Conservation (phyloP, 2,797 vertebrate species). For the Micrastur ruficollis region DNA sequence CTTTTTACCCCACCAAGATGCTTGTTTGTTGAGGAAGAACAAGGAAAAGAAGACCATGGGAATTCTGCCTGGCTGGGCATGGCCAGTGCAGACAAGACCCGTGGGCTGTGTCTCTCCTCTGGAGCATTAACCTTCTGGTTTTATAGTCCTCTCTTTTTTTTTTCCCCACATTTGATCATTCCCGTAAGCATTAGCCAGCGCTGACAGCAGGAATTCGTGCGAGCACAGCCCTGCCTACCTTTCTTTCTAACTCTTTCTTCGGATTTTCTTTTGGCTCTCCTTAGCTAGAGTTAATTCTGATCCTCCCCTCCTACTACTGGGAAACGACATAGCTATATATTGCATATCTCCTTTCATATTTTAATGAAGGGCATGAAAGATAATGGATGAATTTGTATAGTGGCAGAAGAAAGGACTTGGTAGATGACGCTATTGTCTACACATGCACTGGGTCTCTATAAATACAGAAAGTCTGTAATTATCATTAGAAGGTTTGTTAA, state of each 20-base stretch:
- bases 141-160: neutral
- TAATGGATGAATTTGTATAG: slow-evolving; percentile 21
- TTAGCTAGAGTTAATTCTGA: slow-evolving; percentile 1
- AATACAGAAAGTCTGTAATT: slow-evolving; percentile 65
- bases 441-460: neutral
- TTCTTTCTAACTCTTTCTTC: neutral
- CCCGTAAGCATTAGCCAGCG: neutral
- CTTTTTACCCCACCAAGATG: neutral
- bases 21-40: neutral
- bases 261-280: neutral
- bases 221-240: neutral
- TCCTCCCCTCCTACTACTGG: neutral
- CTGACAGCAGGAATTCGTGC: neutral
- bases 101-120: neutral
- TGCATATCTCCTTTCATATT: slow-evolving; percentile 35
- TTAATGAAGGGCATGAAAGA: slow-evolving; percentile 16
- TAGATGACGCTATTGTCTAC: slow-evolving; percentile 40
- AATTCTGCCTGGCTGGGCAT: neutral
- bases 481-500: slow-evolving; percentile 71
- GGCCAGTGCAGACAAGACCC: neutral
- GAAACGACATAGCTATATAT: slow-evolving; percentile 24
- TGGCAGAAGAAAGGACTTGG: neutral
- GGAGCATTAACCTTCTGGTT: neutral
- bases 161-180: neutral
- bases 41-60: neutral